Conservation (phyloP, 2,113 vertebrate genomes). For the Piaya cayana region DNA sequence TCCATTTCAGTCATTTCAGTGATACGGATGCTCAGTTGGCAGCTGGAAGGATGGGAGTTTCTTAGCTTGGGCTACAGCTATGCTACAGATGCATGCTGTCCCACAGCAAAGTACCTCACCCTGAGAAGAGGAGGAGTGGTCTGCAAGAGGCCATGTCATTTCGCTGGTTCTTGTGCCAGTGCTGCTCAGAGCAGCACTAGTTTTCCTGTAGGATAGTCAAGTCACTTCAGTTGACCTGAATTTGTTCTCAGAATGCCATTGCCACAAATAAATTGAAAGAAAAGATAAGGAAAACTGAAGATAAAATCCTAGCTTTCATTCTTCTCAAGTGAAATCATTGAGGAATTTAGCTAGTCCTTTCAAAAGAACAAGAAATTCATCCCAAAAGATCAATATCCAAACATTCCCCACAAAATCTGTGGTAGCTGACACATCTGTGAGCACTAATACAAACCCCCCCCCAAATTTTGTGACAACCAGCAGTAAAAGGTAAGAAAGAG, state of each 20-base stretch:
- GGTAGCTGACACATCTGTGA: not conserved
- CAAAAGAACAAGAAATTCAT: not conserved
- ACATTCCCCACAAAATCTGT: not conserved
- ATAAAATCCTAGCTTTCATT: not conserved
- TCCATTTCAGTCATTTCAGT: not conserved
- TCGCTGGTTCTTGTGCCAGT: accelerated
- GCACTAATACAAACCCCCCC: not conserved
- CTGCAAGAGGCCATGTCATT: accelerated
- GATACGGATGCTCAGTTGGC: not conserved
- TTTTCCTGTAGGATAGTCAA: not conserved
- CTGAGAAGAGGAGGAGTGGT: not conserved
- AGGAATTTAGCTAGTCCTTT: not conserved
- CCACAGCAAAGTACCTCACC: not conserved
- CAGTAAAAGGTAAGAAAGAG: not conserved
- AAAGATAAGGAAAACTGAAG: not conserved
- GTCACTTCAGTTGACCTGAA: not conserved
- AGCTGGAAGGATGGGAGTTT: not conserved
- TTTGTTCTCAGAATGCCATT: not conserved
- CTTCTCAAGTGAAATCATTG: not conserved
- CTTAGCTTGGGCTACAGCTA: not conserved
- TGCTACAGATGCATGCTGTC: not conserved
- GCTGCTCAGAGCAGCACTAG: not conserved
- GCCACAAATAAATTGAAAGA: not conserved
- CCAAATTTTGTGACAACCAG: not conserved
- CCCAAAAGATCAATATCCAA: not conserved